Evolutionary conservation across 2,797 vertebrate genomes (phyloP).

Genomic region (Danio choprae): DNA sequence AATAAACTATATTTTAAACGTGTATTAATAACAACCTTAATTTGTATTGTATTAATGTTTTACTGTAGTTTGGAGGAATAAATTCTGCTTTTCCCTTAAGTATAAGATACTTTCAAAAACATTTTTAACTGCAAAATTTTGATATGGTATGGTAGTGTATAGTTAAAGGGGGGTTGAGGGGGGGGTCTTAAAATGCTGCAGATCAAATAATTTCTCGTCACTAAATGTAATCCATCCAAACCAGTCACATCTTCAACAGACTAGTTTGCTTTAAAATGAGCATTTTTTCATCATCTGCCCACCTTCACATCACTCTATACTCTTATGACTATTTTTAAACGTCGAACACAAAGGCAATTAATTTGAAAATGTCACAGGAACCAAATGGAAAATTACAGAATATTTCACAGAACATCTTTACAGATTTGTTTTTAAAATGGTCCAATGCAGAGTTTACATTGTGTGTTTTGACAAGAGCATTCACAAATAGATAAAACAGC

Average conservation of each 20-base stretch:
- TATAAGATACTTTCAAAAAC: too few species aligned
- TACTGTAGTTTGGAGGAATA: too few species aligned
- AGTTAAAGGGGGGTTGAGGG: too few species aligned
- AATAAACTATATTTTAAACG: too few species aligned
- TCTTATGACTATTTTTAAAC: neutral
- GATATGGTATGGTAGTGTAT: too few species aligned
- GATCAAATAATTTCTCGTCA: neutral
- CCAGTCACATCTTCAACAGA: neutral
- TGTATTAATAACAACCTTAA: too few species aligned
- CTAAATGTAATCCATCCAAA: neutral
- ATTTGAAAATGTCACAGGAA: conserved; percentile 1
- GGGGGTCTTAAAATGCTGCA: neutral
- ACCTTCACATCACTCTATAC: neutral
- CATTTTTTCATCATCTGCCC: neutral
- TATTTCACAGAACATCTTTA: neutral
- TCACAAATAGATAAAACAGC: neutral
- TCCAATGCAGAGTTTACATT: neutral
- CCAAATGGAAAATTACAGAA: neutral
- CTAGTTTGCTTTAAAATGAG: neutral
- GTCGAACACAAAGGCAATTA: neutral
- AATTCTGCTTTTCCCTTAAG: too few species aligned
- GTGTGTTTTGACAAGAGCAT: neutral
- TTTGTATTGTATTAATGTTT: too few species aligned
- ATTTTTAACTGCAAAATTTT: too few species aligned
- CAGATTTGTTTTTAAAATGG: neutral